phyloP scores from a whole-genome alignment of 2,113 vertebrate genomes.

The Prolemur simus region DNA sequence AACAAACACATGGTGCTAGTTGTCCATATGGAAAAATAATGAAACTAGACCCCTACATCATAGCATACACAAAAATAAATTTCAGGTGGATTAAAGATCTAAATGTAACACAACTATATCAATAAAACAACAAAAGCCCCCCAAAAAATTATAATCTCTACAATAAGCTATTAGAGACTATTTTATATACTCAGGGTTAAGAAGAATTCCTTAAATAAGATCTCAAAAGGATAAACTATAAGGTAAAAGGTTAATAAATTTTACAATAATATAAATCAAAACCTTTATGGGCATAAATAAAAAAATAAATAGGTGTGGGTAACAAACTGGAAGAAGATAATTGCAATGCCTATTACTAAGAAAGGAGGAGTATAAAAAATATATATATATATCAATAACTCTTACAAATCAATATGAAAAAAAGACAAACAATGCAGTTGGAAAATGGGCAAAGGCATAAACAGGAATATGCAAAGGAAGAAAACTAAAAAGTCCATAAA shows the following conservation, averaged over 20 bases:
- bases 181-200: not conserved
- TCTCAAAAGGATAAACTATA: not conserved
- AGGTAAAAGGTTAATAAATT: not conserved
- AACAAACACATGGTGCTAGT: not conserved
- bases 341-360: not conserved
- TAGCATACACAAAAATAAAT: not conserved
- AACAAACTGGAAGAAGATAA: not conserved
- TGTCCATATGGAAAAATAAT: not conserved
- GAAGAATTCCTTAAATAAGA: not conserved
- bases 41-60: not conserved
- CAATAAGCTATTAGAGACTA: not conserved
- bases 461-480: not conserved
- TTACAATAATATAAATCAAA: not conserved
- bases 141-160: not conserved
- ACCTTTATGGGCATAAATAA: not conserved
- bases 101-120: not conserved
- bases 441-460: not conserved
- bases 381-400: not conserved
- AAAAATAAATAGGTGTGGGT: not conserved
- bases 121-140: not conserved
- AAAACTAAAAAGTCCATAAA: not conserved
- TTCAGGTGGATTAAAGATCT: conserved; percentile 1
- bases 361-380: not conserved
- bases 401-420: not conserved
- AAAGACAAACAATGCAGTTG: not conserved